phyloP scores from a whole-genome alignment of 2,797 vertebrate genomes.

The Eleutherodactylus coqui region DNA sequence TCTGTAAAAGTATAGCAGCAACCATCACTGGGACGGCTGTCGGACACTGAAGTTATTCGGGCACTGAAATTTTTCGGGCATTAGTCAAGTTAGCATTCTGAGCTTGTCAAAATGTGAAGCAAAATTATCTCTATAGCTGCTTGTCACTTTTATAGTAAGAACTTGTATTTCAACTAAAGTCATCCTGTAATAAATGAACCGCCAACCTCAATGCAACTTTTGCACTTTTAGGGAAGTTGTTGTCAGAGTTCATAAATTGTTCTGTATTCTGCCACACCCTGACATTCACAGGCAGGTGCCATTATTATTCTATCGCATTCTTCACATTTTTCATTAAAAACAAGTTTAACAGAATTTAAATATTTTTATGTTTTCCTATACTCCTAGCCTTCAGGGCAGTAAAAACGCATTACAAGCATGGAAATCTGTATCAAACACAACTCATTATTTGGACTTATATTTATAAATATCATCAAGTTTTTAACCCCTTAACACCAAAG shows the following conservation, averaged over 20 bases:
- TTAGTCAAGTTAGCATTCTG: too few species aligned
- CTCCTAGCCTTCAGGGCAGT: too few species aligned
- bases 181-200: not conserved
- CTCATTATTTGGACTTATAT: too few species aligned
- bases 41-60: too few species aligned
- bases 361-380: not conserved
- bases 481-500: too few species aligned
- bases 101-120: too few species aligned
- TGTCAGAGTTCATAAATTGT: slow-evolving; percentile 11
- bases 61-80: too few species aligned
- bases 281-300: not conserved
- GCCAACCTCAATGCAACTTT: not conserved
- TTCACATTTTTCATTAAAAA: not conserved
- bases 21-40: too few species aligned
- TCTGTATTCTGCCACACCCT: not conserved
- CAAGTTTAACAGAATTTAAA: not conserved
- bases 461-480: too few species aligned
- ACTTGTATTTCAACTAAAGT: not conserved
- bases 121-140: not conserved
- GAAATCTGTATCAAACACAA: too few species aligned
- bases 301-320: not conserved
- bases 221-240: not conserved
- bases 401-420: not conserved
- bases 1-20: too few species aligned
- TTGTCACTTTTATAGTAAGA: not conserved